Evolutionary conservation across 2,797 vertebrate species (phyloP).

Genomic region (Esox lucius): DNA sequence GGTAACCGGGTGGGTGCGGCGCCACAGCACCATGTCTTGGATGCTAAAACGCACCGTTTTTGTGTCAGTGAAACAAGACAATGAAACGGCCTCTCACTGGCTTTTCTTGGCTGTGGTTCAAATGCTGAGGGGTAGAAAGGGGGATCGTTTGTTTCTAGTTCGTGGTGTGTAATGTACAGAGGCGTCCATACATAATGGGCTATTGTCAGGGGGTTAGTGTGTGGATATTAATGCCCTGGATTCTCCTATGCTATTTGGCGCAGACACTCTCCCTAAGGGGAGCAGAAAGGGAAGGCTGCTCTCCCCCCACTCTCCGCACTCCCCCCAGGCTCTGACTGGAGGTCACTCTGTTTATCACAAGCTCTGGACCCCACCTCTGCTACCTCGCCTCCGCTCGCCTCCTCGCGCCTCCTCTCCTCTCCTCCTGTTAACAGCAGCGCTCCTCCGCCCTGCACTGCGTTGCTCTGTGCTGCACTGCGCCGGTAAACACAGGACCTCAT

Average conservation of each 20-base stretch:
- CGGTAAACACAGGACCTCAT: slow-evolving; percentile 55
- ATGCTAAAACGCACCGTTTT: slow-evolving; percentile 8
- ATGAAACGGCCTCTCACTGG: slow-evolving; percentile 44
- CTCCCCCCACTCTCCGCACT: slow-evolving; percentile 55
- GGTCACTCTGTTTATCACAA: slow-evolving; percentile 78
- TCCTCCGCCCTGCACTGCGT: neutral
- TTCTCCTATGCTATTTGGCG: slow-evolving; percentile 71
- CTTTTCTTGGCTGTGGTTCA: slow-evolving; percentile 71
- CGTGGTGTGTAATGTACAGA: slow-evolving; percentile 76
- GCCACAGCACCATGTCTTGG: slow-evolving; percentile 56
- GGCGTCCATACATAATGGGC: slow-evolving; percentile 76
- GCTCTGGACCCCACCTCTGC: slow-evolving; percentile 62
- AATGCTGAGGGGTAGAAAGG: slow-evolving; percentile 71
- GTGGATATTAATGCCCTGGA: slow-evolving; percentile 78
- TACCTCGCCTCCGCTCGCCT: slow-evolving; percentile 53
- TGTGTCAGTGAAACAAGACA: slow-evolving; percentile 62
- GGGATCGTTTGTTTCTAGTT: slow-evolving; percentile 74
- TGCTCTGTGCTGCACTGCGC: neutral
- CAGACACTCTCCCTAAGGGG: slow-evolving; percentile 75
- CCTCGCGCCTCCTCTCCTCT: slow-evolving; percentile 5
- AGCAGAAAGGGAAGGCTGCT: slow-evolving; percentile 68
- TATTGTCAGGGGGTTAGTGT: slow-evolving; percentile 76
- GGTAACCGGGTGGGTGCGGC: slow-evolving; percentile 75
- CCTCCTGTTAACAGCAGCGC: slow-evolving; percentile 6
- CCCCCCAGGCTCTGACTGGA: slow-evolving; percentile 66